Conservation (phyloP, 2,888 invertebrate species). For the Portevinia maculata region DNA sequence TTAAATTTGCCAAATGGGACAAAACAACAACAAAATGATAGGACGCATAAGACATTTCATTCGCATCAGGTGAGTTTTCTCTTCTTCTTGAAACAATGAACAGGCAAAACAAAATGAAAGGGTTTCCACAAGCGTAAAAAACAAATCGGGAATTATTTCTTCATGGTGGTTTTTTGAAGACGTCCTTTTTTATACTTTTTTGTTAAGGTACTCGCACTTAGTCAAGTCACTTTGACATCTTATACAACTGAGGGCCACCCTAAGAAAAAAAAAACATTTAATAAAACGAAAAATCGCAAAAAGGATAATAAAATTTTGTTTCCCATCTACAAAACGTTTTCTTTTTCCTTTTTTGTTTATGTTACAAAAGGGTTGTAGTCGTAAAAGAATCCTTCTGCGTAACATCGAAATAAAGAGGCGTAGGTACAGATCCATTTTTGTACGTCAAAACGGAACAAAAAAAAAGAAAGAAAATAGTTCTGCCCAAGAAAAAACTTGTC, state of each 20-base stretch:
- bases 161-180: slow-evolving; percentile 59
- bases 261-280: slow-evolving; percentile 35
- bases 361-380: slow-evolving; percentile 62
- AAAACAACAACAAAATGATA: slow-evolving; percentile 31
- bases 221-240: slow-evolving; percentile 51
- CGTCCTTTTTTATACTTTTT: slow-evolving; percentile 29
- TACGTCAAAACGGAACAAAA: slow-evolving; percentile 34
- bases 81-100: slow-evolving; percentile 50
- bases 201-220: slow-evolving; percentile 59
- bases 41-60: slow-evolving; percentile 32
- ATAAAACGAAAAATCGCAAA: slow-evolving; percentile 64
- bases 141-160: slow-evolving; percentile 45
- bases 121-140: slow-evolving; percentile 63
- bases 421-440: not conserved
- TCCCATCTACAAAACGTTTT: slow-evolving; percentile 54
- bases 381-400: slow-evolving; percentile 53
- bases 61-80: slow-evolving; percentile 70
- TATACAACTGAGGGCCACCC: slow-evolving; percentile 68
- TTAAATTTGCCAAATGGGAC: slow-evolving; percentile 63
- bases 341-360: not conserved
- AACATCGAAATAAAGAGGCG: slow-evolving; percentile 45
- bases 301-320: slow-evolving; percentile 54
- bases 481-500: slow-evolving; percentile 37
- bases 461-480: slow-evolving; percentile 22
- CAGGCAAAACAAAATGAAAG: slow-evolving; percentile 39